Base-by-base conservation (phyloP, 37 sponge, comb jelly and placozoan species). In the Chondrilla cf. caribensis region DNA sequence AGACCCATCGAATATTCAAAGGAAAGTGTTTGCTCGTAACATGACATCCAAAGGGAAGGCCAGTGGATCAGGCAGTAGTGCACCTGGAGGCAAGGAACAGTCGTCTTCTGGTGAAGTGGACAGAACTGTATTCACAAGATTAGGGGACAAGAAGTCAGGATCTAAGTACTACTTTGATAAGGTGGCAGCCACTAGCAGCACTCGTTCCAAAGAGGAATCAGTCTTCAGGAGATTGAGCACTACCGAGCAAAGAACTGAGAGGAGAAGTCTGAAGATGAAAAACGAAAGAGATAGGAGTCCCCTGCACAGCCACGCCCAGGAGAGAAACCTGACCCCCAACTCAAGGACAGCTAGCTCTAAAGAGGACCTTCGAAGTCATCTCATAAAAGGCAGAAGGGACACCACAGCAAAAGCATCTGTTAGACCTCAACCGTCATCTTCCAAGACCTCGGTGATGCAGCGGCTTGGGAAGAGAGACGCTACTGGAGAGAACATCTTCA, bases 121-220 rank as follows among this genome's bases (percentile, higher is more conserved):
- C 11, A 22, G 43, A 37, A 37, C 44, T 8, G 76, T 73, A 0
- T 73, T 73, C 41, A 38, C n/a, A 38, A 32, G 76, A 8, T 25
- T 73, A 1, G 76, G 76, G 38, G 38, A 40, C 43, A 73, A 73
- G 76, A 73, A 42, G 44, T 4, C 44, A 9, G 38, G 38, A 19
- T 73, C 76, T 17, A 73, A 73, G 76, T 73, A 38, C 43, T 73
- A 73, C 44, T 37, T 73, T 8, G 76, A 73, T 15, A 3, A 32
- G 43, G 40, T 73, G 42, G 29, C 22, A 7, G 24, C 24, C 1
- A 73, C 38, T 9, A 38, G 18, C 1, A 36, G 40, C 43, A 19
- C 44, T 42, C 31, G 36, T 2, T 8, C 76, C 2, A 73, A 2
- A 24, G 76, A 73, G n/a, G 41, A 38, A 11, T 73, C 76, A 36